A percentile compares a stretch with the other conserved stretches of the same genome.
Conservation (phyloP, 2,113 vertebrate genomes). For the Chamaea fasciata region DNA sequence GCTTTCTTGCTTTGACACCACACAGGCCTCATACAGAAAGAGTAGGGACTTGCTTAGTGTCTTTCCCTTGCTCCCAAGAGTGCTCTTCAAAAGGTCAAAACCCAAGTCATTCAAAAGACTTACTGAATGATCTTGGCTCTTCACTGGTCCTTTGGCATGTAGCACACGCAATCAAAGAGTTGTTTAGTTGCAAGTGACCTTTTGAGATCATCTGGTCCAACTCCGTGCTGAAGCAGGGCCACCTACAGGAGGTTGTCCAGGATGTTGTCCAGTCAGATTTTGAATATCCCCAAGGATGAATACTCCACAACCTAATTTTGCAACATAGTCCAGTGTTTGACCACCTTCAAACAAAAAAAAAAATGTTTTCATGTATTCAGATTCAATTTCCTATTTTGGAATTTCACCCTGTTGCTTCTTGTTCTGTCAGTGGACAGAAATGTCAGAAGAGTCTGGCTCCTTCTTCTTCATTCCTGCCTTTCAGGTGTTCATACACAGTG, state of each 20-base stretch:
- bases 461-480: background rate
- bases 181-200: background rate
- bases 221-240: background rate
- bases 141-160: background rate
- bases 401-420: background rate
- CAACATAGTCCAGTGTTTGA: background rate
- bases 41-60: background rate
- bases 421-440: background rate
- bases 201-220: background rate
- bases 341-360: background rate
- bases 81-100: background rate
- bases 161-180: background rate
- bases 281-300: background rate
- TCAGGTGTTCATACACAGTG: background rate
- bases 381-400: background rate
- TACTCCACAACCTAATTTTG: background rate
- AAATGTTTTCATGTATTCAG: background rate
- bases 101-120: background rate
- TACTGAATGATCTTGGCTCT: background rate
- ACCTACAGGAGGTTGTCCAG: background rate
- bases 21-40: background rate
- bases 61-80: background rate
- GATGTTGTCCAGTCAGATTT: background rate
- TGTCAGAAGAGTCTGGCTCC: background rate
- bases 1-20: background rate